phyloP scores from a whole-genome alignment of 2,113 vertebrate species.

The Danionella cerebrum region DNA sequence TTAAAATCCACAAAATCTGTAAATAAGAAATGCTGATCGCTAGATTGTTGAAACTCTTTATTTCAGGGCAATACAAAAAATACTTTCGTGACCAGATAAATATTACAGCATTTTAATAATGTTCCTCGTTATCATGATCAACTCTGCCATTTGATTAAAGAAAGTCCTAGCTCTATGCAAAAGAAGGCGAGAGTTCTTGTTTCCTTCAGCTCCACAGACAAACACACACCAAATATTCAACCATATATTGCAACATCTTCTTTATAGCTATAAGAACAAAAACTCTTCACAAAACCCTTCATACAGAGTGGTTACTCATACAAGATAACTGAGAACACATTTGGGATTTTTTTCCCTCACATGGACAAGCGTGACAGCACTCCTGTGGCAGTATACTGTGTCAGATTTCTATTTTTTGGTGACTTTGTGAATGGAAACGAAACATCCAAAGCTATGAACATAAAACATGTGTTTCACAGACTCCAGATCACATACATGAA shows the following conservation, averaged over 20 bases:
- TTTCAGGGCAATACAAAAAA: constrained; percentile 80
- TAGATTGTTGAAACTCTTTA: constrained; percentile 64
- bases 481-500: constrained; percentile 40
- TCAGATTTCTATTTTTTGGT: too few species aligned
- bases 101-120: constrained; percentile 57
- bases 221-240: constrained; percentile 46
- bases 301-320: constrained; percentile 54
- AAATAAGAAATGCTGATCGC: too few species aligned
- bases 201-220: constrained; percentile 43
- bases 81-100: constrained; percentile 75
- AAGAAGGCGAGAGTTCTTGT: constrained; percentile 54
- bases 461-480: constrained; percentile 15
- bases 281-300: constrained; percentile 52
- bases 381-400: too few species aligned
- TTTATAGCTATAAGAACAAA: constrained; percentile 58
- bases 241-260: constrained; percentile 60
- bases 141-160: constrained; percentile 58
- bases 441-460: constrained; percentile 39
- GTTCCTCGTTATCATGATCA: constrained; percentile 40
- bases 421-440: constrained; percentile 48
- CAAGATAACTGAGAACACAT: constrained; percentile 38
- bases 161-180: constrained; percentile 61
- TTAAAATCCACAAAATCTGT: not conserved
- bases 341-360: constrained; percentile 22
- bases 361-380: not conserved